These are phyloP conservation scores for Lethrus apterus DNA, from an alignment of 1,140 invertebrate genomes.

Conservation along the genomic window DNA sequence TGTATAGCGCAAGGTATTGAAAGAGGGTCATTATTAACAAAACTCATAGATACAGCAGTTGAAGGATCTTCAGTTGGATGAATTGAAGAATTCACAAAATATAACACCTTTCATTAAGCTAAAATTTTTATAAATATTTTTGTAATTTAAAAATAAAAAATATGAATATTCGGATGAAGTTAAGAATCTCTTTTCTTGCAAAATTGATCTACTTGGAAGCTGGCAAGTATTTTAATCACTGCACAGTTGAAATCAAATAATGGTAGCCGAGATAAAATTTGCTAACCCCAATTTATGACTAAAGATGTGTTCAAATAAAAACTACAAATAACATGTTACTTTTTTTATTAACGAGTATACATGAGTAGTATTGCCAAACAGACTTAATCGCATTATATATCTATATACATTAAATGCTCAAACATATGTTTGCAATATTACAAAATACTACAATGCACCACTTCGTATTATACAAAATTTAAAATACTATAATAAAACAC, in stretches of 20 bases:
- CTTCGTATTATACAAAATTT: conserved; percentile 13
- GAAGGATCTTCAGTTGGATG: too few relatives aligned
- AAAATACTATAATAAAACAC: conserved; percentile 11
- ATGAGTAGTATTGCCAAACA: conserved; percentile 23
- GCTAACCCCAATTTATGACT: neutral
- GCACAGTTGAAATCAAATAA: too few relatives aligned
- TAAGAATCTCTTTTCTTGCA: too few relatives aligned
- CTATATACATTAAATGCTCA: conserved; percentile 12
- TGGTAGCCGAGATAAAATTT: too few relatives aligned
- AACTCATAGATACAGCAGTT: conserved; percentile 29
- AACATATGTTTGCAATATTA: conserved; percentile 15
- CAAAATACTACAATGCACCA: conserved; percentile 13
- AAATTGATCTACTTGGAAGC: too few relatives aligned
- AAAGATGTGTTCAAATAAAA: neutral
- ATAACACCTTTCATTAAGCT: too few relatives aligned
- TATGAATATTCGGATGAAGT: too few relatives aligned
- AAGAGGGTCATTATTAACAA: conserved; percentile 26
- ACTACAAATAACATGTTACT: conserved; percentile 13
- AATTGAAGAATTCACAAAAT: too few relatives aligned
- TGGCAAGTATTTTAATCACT: too few relatives aligned
- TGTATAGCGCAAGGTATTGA: conserved; percentile 34
- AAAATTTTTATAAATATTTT: too few relatives aligned
- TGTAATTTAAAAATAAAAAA: too few relatives aligned
- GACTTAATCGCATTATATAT: conserved; percentile 12
- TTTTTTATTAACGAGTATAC: conserved; percentile 22